These are phyloP conservation scores for Agrochola lychnidis DNA, from an alignment of 2,888 invertebrate genomes.

Conservation along the genomic window DNA sequence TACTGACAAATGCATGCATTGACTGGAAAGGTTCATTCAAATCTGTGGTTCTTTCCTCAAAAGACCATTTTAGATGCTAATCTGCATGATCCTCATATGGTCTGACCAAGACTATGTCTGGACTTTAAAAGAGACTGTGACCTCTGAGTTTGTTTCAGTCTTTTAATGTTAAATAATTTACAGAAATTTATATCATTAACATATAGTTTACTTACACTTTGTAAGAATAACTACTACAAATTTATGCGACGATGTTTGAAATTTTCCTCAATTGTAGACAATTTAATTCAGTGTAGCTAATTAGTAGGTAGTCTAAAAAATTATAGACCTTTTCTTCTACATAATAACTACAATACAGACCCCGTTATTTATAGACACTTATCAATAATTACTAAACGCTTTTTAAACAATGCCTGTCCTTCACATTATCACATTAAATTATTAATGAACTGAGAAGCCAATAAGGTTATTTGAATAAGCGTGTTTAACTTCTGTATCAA, in stretches of 20 bases:
- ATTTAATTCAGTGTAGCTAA: background rate
- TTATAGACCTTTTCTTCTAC: background rate
- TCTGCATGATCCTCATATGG: background rate
- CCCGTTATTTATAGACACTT: background rate
- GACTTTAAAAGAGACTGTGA: background rate
- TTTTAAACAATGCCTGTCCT: background rate
- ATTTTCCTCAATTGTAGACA: background rate
- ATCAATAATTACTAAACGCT: background rate
- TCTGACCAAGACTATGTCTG: background rate
- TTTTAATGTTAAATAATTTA: no score
- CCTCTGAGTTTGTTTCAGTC: no score
- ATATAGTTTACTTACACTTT: background rate
- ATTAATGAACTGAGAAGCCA: background rate
- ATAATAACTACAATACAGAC: background rate
- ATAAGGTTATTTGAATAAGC: background rate
- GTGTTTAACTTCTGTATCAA: slow-evolving; percentile 3
- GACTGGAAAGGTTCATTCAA: background rate
- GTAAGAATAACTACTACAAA: background rate
- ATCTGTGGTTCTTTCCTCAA: background rate
- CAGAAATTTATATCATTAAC: background rate
- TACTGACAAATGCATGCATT: no score
- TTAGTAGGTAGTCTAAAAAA: background rate
- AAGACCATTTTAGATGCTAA: background rate
- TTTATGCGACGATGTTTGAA: background rate
- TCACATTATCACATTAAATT: background rate